Percentiles rank a stretch among this genome's conserved stretches.
Conservation (phyloP, 2,888 invertebrate genomes). For the Scaptomyza cyrtandrae region DNA sequence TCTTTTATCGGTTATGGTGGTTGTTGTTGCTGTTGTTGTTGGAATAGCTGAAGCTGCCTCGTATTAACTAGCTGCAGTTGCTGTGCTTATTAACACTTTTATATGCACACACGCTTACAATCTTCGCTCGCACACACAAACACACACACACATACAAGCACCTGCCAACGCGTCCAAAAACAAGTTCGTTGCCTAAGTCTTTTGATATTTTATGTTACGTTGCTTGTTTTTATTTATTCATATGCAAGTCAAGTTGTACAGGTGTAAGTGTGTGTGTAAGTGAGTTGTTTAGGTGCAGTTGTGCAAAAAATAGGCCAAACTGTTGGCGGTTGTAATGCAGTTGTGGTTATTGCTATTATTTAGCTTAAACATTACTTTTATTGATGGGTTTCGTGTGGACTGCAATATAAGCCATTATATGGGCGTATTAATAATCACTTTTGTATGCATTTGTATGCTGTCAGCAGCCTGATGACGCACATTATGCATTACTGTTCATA, state of each 20-base stretch:
- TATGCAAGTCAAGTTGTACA: constrained; percentile 50
- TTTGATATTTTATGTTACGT: constrained; percentile 65
- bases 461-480: neutral
- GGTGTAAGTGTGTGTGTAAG: constrained; percentile 31
- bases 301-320: constrained; percentile 73
- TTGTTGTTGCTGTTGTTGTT: constrained; percentile 37
- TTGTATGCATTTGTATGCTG: neutral
- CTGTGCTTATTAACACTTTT: constrained; percentile 77
- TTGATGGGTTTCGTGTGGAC: constrained; percentile 16
- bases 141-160: constrained; percentile 25
- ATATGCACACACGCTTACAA: constrained; percentile 43
- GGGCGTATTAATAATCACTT: constrained; percentile 28
- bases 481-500: neutral
- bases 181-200: constrained; percentile 76
- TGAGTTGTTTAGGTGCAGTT: constrained; percentile 61
- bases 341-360: constrained; percentile 44
- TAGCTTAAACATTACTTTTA: constrained; percentile 42
- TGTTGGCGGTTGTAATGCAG: constrained; percentile 61
- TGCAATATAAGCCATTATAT: constrained; percentile 9
- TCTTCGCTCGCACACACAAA: too few relatives aligned
- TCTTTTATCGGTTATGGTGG: constrained; percentile 25
- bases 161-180: constrained; percentile 56
- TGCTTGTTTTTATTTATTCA: constrained; percentile 50
- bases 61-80: constrained; percentile 75
- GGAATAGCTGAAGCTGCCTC: constrained; percentile 65